Conservation (phyloP, 2,113 vertebrate species). For the Atherinomorus stipes region DNA sequence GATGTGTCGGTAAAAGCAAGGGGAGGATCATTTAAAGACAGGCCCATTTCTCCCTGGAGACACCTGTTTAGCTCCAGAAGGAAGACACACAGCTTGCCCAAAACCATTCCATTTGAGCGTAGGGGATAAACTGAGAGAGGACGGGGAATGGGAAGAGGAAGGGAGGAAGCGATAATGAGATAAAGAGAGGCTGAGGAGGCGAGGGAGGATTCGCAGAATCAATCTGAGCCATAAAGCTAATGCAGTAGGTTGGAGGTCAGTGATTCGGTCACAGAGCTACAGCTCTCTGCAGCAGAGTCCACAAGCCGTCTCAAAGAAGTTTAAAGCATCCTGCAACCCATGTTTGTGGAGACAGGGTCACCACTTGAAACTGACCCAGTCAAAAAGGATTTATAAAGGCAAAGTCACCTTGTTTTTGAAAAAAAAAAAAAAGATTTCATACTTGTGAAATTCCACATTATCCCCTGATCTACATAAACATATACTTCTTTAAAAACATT, state of each 20-base stretch:
- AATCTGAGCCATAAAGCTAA: slow-evolving; percentile 61
- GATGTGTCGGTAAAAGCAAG: slow-evolving; percentile 66
- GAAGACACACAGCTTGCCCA: slow-evolving; percentile 35
- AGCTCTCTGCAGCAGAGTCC: slow-evolving; percentile 53
- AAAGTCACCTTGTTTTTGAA: slow-evolving; percentile 21
- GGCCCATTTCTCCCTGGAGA: slow-evolving; percentile 43
- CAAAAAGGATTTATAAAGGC: slow-evolving; percentile 43
- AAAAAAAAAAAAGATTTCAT: slow-evolving; percentile 16
- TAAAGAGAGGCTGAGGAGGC: slow-evolving; percentile 21
- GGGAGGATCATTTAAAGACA: slow-evolving; percentile 54
- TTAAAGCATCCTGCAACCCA: slow-evolving; percentile 24
- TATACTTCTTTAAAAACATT: slow-evolving; percentile 9
- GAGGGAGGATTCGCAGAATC: slow-evolving; percentile 37
- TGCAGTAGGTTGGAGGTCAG: slow-evolving; percentile 69
- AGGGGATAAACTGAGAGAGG: slow-evolving; percentile 27
- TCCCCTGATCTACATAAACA: slow-evolving; percentile 3
- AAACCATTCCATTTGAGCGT: slow-evolving; percentile 59
- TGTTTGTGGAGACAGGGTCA: slow-evolving; percentile 29
- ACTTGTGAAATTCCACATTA: not conserved
- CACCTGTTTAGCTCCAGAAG: slow-evolving; percentile 47
- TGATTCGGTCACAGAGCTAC: slow-evolving; percentile 55
- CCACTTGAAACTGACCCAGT: slow-evolving; percentile 19
- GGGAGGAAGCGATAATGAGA: slow-evolving; percentile 53
- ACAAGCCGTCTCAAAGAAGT: slow-evolving; percentile 31
- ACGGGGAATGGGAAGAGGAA: slow-evolving; percentile 8